Percentiles rank a stretch among this genome's conserved stretches.
Evolutionary conservation across 1,140 invertebrate species (phyloP).

Genomic region (Chrysopa pallens): DNA sequence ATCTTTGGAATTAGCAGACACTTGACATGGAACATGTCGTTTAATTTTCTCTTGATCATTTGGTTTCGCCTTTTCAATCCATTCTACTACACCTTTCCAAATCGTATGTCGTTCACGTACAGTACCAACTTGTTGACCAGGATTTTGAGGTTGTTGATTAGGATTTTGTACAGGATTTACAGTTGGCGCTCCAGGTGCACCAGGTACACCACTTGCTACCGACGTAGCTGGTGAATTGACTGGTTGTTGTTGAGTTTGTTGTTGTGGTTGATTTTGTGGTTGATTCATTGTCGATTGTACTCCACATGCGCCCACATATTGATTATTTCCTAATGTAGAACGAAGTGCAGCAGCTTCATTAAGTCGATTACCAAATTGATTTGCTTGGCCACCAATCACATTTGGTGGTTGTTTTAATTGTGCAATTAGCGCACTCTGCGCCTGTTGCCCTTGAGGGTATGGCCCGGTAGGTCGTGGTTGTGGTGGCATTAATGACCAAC

Average conservation of each 20-base stretch:
- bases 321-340: background rate
- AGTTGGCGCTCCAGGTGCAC: slow-evolving; percentile 5
- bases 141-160: slow-evolving; percentile 13
- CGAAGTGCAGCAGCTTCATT: background rate
- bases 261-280: background rate
- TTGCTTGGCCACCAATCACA: slow-evolving; percentile 24
- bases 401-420: slow-evolving; percentile 47
- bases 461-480: slow-evolving; percentile 21
- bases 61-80: slow-evolving; percentile 71
- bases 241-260: background rate
- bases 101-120: slow-evolving; percentile 47
- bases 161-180: slow-evolving; percentile 9
- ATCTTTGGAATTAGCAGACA: slow-evolving; percentile 56
- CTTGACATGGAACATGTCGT: slow-evolving; percentile 67
- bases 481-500: slow-evolving; percentile 14
- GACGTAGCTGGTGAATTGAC: background rate
- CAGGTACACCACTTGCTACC: slow-evolving; percentile 4
- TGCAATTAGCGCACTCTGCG: slow-evolving; percentile 40
- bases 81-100: slow-evolving; percentile 77
- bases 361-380: slow-evolving; percentile 26
- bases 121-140: slow-evolving; percentile 9
- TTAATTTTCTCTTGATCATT: slow-evolving; percentile 58
- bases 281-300: background rate
- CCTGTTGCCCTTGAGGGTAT: slow-evolving; percentile 17
- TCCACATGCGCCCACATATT: background rate